Evolutionary conservation across 2,888 invertebrate species (phyloP).

Genomic region (Pachliopta kotzebuea): DNA sequence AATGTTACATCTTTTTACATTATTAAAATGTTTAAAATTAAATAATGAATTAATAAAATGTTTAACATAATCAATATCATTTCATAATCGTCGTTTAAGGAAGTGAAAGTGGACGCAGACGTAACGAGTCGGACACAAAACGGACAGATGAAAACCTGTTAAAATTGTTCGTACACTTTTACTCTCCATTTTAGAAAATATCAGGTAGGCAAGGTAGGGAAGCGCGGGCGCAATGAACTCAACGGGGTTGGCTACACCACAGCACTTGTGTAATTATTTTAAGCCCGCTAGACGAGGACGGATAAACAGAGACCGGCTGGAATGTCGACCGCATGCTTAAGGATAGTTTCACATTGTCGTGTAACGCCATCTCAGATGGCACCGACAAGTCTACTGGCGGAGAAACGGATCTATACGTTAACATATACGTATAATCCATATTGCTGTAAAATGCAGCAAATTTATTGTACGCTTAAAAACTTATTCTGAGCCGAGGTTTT

Average conservation of each 20-base stretch:
- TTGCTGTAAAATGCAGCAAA: too few species aligned
- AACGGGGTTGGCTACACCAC: constrained; percentile 47
- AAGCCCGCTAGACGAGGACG: constrained; percentile 64
- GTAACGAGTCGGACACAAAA: constrained; percentile 38
- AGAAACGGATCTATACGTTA: not conserved
- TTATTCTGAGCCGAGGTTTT: too few species aligned
- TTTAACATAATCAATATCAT: constrained; percentile 1
- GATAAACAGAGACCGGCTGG: constrained; percentile 61
- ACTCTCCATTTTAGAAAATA: constrained; percentile 42
- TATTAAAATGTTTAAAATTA: not conserved
- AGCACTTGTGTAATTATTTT: constrained; percentile 78
- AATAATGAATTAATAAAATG: not conserved
- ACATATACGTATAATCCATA: too few species aligned
- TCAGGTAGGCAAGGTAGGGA: constrained; percentile 45
- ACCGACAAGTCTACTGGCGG: constrained; percentile 18
- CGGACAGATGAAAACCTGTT: constrained; percentile 53
- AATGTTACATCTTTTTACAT: constrained; percentile 9
- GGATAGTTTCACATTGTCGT: constrained; percentile 35
- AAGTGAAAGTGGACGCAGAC: constrained; percentile 60
- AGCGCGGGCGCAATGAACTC: constrained; percentile 53
- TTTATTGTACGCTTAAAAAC: too few species aligned
- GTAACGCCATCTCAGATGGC: constrained; percentile 20
- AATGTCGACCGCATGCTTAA: constrained; percentile 60
- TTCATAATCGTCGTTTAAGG: constrained; percentile 35
- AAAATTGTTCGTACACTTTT: constrained; percentile 49